phyloP scores from a whole-genome alignment of 2,888 invertebrate genomes.

The Dusona sp. region DNA sequence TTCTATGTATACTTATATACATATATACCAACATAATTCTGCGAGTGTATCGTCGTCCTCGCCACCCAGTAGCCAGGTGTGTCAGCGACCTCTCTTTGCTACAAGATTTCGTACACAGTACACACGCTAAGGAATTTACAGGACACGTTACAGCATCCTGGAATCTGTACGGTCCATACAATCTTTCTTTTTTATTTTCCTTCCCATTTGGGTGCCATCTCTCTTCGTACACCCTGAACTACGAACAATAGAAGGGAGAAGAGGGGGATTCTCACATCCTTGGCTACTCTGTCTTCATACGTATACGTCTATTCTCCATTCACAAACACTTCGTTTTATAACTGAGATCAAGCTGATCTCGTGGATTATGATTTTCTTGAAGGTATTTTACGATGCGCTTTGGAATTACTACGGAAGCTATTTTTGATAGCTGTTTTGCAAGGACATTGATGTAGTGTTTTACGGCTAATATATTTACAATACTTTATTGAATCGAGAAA shows the following conservation, averaged over 20 bases:
- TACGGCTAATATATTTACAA: not conserved
- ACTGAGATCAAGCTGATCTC: conserved; percentile 19
- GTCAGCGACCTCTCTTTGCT: conserved; percentile 58
- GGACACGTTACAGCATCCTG: conserved; percentile 80
- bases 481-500: not conserved
- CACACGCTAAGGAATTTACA: conserved; percentile 71
- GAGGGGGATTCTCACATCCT: conserved; percentile 11
- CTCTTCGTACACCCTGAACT: conserved; percentile 35
- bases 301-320: not conserved
- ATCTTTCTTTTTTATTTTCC: conserved; percentile 30
- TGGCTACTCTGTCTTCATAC: conserved; percentile 24
- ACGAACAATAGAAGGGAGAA: conserved; percentile 33
- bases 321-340: conserved; percentile 12
- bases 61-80: conserved; percentile 81
- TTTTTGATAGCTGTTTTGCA: not conserved
- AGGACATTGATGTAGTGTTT: not conserved
- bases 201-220: conserved; percentile 26
- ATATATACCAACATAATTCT: conserved; percentile 28
- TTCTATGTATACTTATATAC: conserved; percentile 6
- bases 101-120: conserved; percentile 58
- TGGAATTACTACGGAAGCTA: not conserved
- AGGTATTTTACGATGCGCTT: conserved; percentile 8
- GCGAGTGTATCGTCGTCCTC: conserved; percentile 50
- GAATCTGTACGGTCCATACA: conserved; percentile 71
- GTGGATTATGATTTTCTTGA: conserved; percentile 13